phyloP scores from a whole-genome alignment of 2,113 vertebrate species.

The Equus przewalskii region DNA sequence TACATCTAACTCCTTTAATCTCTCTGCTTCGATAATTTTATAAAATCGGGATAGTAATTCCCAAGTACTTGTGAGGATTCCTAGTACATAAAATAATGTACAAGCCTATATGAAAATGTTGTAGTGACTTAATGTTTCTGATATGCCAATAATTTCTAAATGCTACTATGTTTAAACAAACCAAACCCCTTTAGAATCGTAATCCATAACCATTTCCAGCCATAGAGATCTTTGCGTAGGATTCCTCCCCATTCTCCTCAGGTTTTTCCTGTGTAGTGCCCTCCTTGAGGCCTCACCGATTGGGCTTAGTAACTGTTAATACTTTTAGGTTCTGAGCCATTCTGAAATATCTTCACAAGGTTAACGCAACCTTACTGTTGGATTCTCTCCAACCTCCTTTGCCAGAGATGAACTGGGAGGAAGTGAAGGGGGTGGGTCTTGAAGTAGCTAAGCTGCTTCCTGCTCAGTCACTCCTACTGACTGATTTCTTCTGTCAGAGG shows the following conservation, averaged over 20 bases:
- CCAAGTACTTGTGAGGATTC: neutral
- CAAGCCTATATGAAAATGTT: conserved; percentile 12
- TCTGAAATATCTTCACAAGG: neutral
- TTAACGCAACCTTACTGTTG: neutral
- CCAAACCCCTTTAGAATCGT: neutral
- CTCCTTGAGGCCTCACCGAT: neutral
- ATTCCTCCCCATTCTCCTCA: neutral
- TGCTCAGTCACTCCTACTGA: neutral
- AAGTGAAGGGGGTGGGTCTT: neutral
- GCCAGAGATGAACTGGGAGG: neutral
- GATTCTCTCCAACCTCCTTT: neutral
- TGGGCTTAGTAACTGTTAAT: neutral
- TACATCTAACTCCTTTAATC: neutral
- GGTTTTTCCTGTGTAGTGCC: neutral
- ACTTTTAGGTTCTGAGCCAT: neutral
- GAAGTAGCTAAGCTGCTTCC: neutral
- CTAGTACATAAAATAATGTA: conserved; percentile 30
- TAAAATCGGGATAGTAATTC: neutral
- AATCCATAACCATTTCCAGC: neutral
- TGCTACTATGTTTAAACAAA: neutral
- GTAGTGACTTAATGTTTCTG: neutral
- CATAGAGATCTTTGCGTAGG: neutral
- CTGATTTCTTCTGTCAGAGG: neutral
- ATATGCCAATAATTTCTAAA: neutral
- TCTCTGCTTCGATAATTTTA: neutral